Evolutionary conservation across 2,113 vertebrate species (phyloP), one percentile per base, ranked within the genome.

Genomic region (Xerus inauris): DNA sequence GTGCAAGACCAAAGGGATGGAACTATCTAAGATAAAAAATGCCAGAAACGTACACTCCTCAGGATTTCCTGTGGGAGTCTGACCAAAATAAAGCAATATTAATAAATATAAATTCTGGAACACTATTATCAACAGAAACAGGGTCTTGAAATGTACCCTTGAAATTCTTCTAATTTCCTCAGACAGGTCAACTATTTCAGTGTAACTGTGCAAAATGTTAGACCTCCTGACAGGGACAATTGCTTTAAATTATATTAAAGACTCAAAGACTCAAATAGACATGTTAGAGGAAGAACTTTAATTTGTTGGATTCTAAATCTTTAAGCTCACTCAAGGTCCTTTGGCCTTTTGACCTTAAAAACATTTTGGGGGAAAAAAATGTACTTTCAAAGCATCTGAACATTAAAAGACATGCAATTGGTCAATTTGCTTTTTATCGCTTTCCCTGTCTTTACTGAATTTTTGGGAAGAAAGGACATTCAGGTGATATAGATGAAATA

Each of bases 51-150:
- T 96, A 96, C 97, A 98, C 98, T 98, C 98, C 98, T 98, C 98
- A 97, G 98, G 97, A 98, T 98, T 99, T 98, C 98, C 98, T 99
- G 98, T 98, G 98, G 98, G 98, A 98, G 98, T 98, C 98, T 97
- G 98, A 98, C 97, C 95, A 97, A 98, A 98, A 98, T 97, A 98
- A 98, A 96, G 98, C 98, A 98, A 98, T 98, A 98, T 99, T 98
- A 98, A 99, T 98, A 99, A 98, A 99, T 98, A 98, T 98, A 98
- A 98, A 98, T 98, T 98, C 97, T 99, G 98, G 98, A 98, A 98
- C 98, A 97, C 97, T 98, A 98, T 98, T 98, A 98, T 98, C 97
- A 98, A 97, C 96, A 98, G 97, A 97, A 96, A 98, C 93, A 1
- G 35, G 97, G 97, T 98, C 95, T 95, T 95, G 94, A 96, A 98